Base-by-base conservation (phyloP, 2,888 invertebrate species). In the Boloria selene region DNA sequence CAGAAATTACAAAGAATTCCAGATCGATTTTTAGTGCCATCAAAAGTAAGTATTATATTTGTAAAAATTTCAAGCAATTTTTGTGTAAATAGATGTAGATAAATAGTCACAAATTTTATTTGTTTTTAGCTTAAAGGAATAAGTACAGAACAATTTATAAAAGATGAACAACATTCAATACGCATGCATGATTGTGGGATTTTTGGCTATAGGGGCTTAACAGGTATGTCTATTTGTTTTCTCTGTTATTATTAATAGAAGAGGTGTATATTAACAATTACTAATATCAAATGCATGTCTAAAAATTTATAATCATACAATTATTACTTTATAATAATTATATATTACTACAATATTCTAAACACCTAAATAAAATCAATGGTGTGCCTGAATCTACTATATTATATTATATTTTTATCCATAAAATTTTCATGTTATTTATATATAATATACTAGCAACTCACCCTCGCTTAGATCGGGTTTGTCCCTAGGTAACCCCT, bases 1-100 rank as follows among this genome's bases (percentile, higher is more conserved):
- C 95, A 95, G 77, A 94, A 95, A 74, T 82, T 95, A 17, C 95
- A 96, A 65, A 94, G 97, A 74, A 97, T 98, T 85, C 98, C 98
- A 3, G 95, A 90, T 70, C 85, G 93, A 79, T 98, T 98, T 83
- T 92, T 98, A 65, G 95, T 95, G 72, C 97, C 97, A 64, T 97
- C 97, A 2, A 94, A 95, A 86, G 95, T 96, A 77, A 88, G 78
- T 64, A 3, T 42, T 61, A 5, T 14, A 13, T 26, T 49, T 52
- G 7, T 61, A 22, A 45, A 1, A 47, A 49, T 38, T 7, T 16
- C 13, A 52, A 13, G 13, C 1, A 52, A 7, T 14, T 14, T 14
- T 13, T 31, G 22, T n/a, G 7, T 26, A 49, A 17, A 5, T n/a
- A n/a, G n/a, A 18, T 51, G 14, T n/a, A n/a, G n/a, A 13, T 52